A percentile compares a stretch with the other conserved stretches of the same genome.
These are phyloP conservation scores for Tamandua tetradactyla DNA, from an alignment of 2,797 vertebrate genomes.

Conservation along the genomic window DNA sequence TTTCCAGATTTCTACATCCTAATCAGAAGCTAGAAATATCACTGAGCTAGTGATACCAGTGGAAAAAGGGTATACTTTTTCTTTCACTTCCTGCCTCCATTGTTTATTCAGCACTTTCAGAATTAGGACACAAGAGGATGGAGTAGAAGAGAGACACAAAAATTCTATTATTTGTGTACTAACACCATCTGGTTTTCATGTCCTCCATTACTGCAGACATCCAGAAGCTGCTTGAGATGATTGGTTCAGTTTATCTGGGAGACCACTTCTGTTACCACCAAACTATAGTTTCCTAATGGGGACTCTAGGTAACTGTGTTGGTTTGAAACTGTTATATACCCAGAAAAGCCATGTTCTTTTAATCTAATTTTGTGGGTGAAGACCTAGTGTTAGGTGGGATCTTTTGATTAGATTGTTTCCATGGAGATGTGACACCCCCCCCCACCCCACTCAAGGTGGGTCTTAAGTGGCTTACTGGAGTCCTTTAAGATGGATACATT, in stretches of 20 bases:
- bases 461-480: no score
- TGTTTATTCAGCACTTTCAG: background rate
- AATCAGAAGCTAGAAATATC: background rate
- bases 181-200: background rate
- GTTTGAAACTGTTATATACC: no score
- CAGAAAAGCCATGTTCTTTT: no score
- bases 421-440: no score
- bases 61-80: background rate
- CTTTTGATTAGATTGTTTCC: no score
- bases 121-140: background rate
- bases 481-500: no score
- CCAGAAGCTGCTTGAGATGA: background rate
- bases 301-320: no score
- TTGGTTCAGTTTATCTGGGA: background rate
- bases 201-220: background rate
- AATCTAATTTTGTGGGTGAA: no score
- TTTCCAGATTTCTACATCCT: background rate
- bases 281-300: background rate
- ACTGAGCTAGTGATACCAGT: background rate
- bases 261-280: background rate
- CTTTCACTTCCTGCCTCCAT: background rate
- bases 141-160: background rate
- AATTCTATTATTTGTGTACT: background rate
- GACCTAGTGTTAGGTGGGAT: no score
- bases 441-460: no score